phyloP scores from a whole-genome alignment of 2,113 vertebrate species.

The Antechinus flavipes region DNA sequence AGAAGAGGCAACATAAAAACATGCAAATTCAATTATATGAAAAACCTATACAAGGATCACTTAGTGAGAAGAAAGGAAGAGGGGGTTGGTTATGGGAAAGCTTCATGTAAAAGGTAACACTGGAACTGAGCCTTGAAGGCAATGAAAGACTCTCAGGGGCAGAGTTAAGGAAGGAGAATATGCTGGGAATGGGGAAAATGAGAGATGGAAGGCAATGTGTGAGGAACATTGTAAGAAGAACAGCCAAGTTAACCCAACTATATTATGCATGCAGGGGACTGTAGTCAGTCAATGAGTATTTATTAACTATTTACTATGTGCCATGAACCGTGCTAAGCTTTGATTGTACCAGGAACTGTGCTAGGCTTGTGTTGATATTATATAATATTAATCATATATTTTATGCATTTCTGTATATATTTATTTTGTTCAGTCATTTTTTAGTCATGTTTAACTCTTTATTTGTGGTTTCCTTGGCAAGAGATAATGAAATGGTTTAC shows the following conservation, averaged over 20 bases:
- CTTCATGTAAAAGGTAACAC: not conserved
- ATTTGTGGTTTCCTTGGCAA: not conserved
- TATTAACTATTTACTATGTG: not conserved
- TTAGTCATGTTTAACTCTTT: not conserved
- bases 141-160: not conserved
- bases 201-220: not conserved
- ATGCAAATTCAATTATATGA: not conserved
- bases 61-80: not conserved
- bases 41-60: not conserved
- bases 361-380: too few relatives aligned
- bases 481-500: not conserved
- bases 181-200: not conserved
- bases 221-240: not conserved
- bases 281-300: not conserved
- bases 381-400: too few relatives aligned
- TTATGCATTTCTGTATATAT: not conserved
- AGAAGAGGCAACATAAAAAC: slow-evolving; percentile 15
- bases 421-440: not conserved
- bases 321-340: too few relatives aligned
- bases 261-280: not conserved
- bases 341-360: too few relatives aligned
- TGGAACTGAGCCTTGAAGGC: not conserved
- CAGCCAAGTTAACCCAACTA: not conserved
- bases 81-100: not conserved
- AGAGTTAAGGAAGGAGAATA: not conserved